Evolutionary conservation across 1,140 invertebrate genomes (phyloP).

Genomic region (Drosophila pandora): DNA sequence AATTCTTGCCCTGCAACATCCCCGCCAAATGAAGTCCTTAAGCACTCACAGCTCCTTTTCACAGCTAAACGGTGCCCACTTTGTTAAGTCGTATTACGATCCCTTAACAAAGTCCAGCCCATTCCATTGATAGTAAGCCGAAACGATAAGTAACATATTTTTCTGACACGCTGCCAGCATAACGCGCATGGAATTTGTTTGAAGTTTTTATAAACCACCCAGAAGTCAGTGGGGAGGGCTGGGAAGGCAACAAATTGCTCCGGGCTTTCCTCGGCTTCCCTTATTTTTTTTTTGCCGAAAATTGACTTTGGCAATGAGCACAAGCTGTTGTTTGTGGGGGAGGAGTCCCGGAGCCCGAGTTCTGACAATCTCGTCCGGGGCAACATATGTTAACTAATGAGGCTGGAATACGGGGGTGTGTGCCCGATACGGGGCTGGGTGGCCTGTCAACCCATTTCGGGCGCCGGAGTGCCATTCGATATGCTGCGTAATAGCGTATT

Average conservation of each 20-base stretch:
- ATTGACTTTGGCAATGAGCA: conserved; percentile 80
- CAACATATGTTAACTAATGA: conserved; percentile 82
- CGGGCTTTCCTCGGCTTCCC: conserved; percentile 3
- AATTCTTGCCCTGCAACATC: not conserved
- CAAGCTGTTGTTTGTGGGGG: conserved; percentile 71
- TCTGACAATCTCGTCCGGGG: conserved; percentile 44
- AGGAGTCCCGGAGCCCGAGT: conserved; percentile 18
- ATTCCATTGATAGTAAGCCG: conserved; percentile 46
- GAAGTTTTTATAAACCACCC: conserved; percentile 71
- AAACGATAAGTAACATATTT: conserved; percentile 76
- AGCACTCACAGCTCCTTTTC: conserved; percentile 12
- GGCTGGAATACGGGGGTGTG: conserved; percentile 29
- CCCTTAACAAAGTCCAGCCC: conserved; percentile 10
- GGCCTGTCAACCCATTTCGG: conserved; percentile 59
- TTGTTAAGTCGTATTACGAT: conserved; percentile 29
- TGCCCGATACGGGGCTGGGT: not conserved
- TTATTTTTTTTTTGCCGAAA: conserved; percentile 57
- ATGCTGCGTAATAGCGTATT: conserved; percentile 81
- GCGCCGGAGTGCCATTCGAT: conserved; percentile 69
- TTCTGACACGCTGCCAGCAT: conserved; percentile 70
- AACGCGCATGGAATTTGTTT: conserved; percentile 70
- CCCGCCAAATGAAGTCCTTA: conserved; percentile 28
- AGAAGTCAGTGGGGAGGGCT: conserved; percentile 11
- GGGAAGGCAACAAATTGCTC: conserved; percentile 63
- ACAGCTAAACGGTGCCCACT: conserved; percentile 32